Conservation (phyloP, 2,797 vertebrate species). For the Staurois parvus region DNA sequence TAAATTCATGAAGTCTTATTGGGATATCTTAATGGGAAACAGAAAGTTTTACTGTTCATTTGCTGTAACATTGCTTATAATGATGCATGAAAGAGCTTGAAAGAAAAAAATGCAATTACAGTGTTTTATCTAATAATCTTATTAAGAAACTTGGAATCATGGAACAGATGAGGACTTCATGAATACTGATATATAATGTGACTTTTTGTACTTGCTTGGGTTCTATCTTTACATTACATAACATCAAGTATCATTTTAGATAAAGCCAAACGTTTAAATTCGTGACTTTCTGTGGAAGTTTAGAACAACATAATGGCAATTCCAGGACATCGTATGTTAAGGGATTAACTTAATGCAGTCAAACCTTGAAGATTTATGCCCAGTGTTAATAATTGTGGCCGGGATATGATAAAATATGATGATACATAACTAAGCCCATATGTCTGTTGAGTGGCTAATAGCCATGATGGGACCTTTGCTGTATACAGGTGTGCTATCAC, state of each 20-base stretch:
- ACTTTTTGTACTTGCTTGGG: background rate
- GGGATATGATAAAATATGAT: constrained; percentile 34
- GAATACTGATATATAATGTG: constrained; percentile 10
- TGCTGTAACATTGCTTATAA: constrained; percentile 41
- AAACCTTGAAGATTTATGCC: constrained; percentile 22
- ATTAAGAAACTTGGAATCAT: constrained; percentile 29
- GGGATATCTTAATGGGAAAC: constrained; percentile 37
- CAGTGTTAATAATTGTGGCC: constrained; percentile 30
- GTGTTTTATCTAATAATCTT: constrained; percentile 37
- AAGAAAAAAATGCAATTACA: constrained; percentile 39
- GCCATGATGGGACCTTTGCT: constrained; percentile 20
- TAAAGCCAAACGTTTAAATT: constrained; percentile 35
- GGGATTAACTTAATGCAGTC: constrained; percentile 24
- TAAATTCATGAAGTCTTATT: constrained; percentile 1
- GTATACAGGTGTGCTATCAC: constrained; percentile 41
- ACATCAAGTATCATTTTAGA: constrained; percentile 4
- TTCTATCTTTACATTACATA: constrained; percentile 13
- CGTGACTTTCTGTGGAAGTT: constrained; percentile 24
- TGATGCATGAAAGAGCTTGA: constrained; percentile 45
- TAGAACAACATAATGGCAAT: constrained; percentile 11
- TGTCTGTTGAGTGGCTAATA: constrained; percentile 23
- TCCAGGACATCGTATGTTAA: constrained; percentile 27
- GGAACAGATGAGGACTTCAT: constrained; percentile 31
- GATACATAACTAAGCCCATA: constrained; percentile 29
- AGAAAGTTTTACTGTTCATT: constrained; percentile 51